Evolutionary conservation across 1,140 invertebrate species (phyloP).

Genomic region (Achatina immaculata): DNA sequence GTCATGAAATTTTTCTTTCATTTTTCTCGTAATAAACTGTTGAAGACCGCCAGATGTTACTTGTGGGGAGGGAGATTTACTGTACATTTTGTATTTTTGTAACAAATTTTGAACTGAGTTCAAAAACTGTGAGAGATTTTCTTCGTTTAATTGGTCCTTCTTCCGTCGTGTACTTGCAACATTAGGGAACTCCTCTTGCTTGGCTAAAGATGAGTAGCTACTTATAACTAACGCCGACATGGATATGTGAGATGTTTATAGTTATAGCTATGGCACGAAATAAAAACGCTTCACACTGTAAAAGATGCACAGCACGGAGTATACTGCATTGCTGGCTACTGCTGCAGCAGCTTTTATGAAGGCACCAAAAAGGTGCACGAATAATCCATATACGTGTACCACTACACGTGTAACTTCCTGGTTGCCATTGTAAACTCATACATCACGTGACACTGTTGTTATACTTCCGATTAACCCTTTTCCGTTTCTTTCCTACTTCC

Average conservation of each 20-base stretch:
- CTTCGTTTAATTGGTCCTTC: conserved; percentile 7
- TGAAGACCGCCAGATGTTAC: conserved; percentile 61
- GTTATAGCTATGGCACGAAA: too few species aligned
- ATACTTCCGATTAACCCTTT: background rate
- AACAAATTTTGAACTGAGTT: conserved; percentile 49
- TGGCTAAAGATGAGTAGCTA: too few species aligned
- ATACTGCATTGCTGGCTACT: too few species aligned
- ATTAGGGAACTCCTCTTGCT: too few species aligned
- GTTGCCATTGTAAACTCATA: conserved; percentile 36
- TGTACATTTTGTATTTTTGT: conserved; percentile 58
- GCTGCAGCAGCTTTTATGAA: too few species aligned
- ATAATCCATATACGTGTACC: conserved; percentile 6
- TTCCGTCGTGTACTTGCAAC: background rate
- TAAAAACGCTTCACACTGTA: too few species aligned
- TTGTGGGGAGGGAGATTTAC: conserved; percentile 32
- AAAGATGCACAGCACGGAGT: too few species aligned
- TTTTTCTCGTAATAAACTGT: conserved; percentile 57
- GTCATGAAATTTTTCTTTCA: conserved; percentile 37
- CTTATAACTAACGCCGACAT: too few species aligned
- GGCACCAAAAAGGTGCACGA: too few species aligned
- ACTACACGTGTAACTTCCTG: conserved; percentile 40
- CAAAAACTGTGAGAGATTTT: conserved; percentile 14
- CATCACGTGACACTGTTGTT: conserved; percentile 15
- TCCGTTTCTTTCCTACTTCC: conserved; percentile 28
- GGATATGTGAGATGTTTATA: too few species aligned